A percentile compares a stretch with the other conserved stretches of the same genome.
These are phyloP conservation scores for Scalopus aquaticus DNA, from an alignment of 2,113 vertebrate species.

Conservation along the genomic window DNA sequence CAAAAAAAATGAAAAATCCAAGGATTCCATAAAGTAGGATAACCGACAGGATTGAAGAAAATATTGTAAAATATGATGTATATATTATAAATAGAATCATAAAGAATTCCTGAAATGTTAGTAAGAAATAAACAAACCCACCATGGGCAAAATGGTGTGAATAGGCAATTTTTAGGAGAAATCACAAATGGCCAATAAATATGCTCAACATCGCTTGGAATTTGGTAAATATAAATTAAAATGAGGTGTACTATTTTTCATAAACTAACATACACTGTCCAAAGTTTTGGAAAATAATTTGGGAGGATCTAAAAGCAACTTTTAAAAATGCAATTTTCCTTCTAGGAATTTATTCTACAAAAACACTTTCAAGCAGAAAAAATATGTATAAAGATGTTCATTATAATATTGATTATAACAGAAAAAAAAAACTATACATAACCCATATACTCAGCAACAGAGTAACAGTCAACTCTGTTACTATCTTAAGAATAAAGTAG, in stretches of 20 bases:
- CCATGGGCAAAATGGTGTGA: not conserved
- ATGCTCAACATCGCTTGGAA: not conserved
- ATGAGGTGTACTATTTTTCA: slow-evolving; percentile 29
- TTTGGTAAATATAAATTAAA: slow-evolving; percentile 32
- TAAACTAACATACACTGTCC: not conserved
- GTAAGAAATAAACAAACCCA: slow-evolving; percentile 24
- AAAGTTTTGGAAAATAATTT: not conserved
- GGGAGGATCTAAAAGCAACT: not conserved
- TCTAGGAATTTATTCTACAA: not conserved
- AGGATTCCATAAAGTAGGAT: slow-evolving; percentile 20
- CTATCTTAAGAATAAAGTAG: not conserved
- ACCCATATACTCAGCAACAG: not conserved
- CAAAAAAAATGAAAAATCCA: slow-evolving; percentile 59
- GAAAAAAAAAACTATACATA: slow-evolving; percentile 14
- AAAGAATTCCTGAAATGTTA: slow-evolving; percentile 37
- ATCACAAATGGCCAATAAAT: slow-evolving; percentile 6
- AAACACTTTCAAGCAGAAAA: slow-evolving; percentile 45
- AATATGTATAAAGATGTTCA: not conserved
- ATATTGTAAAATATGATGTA: not conserved
- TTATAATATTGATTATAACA: not conserved
- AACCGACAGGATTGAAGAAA: not conserved
- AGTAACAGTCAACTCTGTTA: not conserved
- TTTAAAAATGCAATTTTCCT: slow-evolving; percentile 32
- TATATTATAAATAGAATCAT: not conserved
- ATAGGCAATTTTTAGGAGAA: not conserved